These are phyloP conservation scores for Trachelipus rathkii DNA, from an alignment of 1,140 invertebrate species.

Conservation along the genomic window DNA sequence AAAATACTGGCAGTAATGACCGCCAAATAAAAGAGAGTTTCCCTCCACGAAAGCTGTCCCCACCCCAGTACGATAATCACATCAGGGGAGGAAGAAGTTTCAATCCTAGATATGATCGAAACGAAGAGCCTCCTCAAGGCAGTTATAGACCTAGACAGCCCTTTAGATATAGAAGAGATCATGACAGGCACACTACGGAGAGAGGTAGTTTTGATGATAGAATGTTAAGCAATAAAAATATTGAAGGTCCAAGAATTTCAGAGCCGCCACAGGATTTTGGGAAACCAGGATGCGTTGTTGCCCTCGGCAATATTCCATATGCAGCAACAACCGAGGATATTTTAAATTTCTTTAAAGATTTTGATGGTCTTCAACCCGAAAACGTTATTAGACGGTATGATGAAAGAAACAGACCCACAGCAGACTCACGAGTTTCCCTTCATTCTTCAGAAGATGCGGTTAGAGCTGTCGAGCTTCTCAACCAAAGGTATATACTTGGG, in stretches of 20 bases:
- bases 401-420: conserved; percentile 76
- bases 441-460: conserved; percentile 67
- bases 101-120: conserved; percentile 32
- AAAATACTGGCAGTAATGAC: background rate
- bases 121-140: conserved; percentile 30
- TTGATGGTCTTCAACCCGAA: conserved; percentile 62
- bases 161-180: conserved; percentile 18
- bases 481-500: conserved; percentile 29
- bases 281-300: conserved; percentile 73
- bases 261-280: conserved; percentile 60
- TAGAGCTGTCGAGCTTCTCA: conserved; percentile 62
- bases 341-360: conserved; percentile 75
- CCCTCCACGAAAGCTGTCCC: too few relatives aligned
- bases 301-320: conserved; percentile 79
- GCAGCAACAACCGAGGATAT: conserved; percentile 81
- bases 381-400: conserved; percentile 78
- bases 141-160: conserved; percentile 28
- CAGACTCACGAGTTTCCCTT: conserved; percentile 82
- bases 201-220: conserved; percentile 34
- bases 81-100: conserved; percentile 27
- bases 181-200: background rate
- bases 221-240: conserved; percentile 8
- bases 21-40: background rate
- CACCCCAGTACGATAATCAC: conserved; percentile 18
- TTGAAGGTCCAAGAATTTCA: conserved; percentile 42